Base-by-base conservation (phyloP, 2,888 invertebrate genomes). In the Drosophila macrospina region DNA sequence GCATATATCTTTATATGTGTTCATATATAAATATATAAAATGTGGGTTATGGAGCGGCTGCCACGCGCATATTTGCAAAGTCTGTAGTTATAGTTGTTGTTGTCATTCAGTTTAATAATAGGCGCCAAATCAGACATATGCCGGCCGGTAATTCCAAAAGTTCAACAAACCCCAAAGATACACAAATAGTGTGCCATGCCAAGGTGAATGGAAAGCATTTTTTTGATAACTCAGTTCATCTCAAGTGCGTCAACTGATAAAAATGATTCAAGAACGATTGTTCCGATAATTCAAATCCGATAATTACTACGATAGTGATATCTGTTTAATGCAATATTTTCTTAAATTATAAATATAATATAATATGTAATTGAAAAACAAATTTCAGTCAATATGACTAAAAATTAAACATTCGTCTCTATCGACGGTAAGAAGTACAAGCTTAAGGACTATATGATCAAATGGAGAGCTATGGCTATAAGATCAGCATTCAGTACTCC, bases 331-430 rank as follows among this genome's bases (percentile, higher is more conserved):
- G 55, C 47, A 34, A 30, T 8, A 26, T 5, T 42, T 60, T 20
- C 37, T 60, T 78, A 66, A 10, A 28, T 24, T 37, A 2, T 62
- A 57, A 30, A 41, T 42, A 15, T 16, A 15, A 42, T 36, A 48
- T 41, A 10, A 6, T 1, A 45, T 36, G 45, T 37, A 54, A 32
- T 47, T 36, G 15, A 28, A 4, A 41, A 61, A 2, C 20, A 8
- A 48, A 51, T 45, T 60, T 64, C 78, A 85, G 83, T 90, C 89
- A 90, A 90, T 89, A 84, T 90, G 89, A 89, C 89, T 76, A 36
- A 85, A 74, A 52, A 20, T 7, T 36, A n/a, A 50, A n/a, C n/a
- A n/a, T n/a, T n/a, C n/a, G n/a, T n/a, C n/a, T n/a, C n/a, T n/a
- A n/a, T n/a, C n/a, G n/a, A n/a, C 3, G 20, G 20, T 20, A 20